Percentiles rank a stretch among this genome's conserved stretches.
These are phyloP conservation scores for Diarsia brunnea DNA, from an alignment of 2,888 invertebrate genomes.

Conservation along the genomic window DNA sequence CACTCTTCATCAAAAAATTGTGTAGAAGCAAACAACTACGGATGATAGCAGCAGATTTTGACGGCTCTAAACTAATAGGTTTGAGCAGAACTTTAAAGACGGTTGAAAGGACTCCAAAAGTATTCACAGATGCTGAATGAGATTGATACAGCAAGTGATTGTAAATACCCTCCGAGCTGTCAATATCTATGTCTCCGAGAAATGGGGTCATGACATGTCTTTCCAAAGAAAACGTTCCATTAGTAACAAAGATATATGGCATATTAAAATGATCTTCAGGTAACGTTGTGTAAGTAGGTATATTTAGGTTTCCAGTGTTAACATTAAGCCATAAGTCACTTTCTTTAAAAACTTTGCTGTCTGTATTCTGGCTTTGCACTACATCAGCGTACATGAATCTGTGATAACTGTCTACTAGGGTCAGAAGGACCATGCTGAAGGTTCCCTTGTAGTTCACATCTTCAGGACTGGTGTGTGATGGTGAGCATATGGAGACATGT, in stretches of 20 bases:
- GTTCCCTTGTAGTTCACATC: slow-evolving; percentile 45
- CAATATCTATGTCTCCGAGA: neutral
- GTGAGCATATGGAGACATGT: slow-evolving; percentile 46
- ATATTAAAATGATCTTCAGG: slow-evolving; percentile 13
- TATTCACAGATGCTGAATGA: slow-evolving; percentile 43
- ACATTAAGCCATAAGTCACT: slow-evolving; percentile 51
- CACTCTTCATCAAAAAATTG: slow-evolving; percentile 45
- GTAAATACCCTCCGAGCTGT: slow-evolving; percentile 19
- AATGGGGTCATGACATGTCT: slow-evolving; percentile 41
- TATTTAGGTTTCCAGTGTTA: slow-evolving; percentile 33
- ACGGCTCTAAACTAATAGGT: slow-evolving; percentile 39
- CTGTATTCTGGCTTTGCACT: slow-evolving; percentile 36
- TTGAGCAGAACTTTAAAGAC: slow-evolving; percentile 49
- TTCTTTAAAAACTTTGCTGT: slow-evolving; percentile 36
- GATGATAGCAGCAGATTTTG: slow-evolving; percentile 26
- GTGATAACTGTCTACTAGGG: slow-evolving; percentile 25
- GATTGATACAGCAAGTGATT: slow-evolving; percentile 37
- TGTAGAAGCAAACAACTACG: slow-evolving; percentile 45
- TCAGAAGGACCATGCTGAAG: slow-evolving; percentile 41
- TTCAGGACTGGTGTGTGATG: slow-evolving; percentile 34
- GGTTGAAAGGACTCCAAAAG: slow-evolving; percentile 37
- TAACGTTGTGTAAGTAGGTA: slow-evolving; percentile 17
- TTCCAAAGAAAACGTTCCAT: slow-evolving; percentile 31
- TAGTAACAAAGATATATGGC: slow-evolving; percentile 38
- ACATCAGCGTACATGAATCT: slow-evolving; percentile 48